A percentile compares a stretch with the other conserved stretches of the same genome.
Evolutionary conservation across 35 echinoderm and acorn worm species (phyloP).

Genomic region (Hemicentrotus pulcherrimus): DNA sequence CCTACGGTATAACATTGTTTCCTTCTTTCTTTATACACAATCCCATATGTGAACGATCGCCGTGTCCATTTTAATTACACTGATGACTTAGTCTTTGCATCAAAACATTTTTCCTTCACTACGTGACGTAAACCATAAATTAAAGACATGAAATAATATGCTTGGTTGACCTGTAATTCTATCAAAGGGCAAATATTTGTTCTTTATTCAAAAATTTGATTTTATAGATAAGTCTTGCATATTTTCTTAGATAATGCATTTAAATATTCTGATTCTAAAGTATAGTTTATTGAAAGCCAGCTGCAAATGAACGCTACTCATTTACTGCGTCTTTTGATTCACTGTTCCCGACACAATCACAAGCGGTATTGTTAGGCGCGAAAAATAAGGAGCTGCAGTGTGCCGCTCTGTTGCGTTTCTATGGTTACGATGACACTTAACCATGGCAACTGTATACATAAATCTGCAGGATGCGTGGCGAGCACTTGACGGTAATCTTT

Average conservation of each 20-base stretch:
- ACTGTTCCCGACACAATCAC: not conserved
- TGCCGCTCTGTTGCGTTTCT: not conserved
- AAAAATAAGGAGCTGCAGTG: not conserved
- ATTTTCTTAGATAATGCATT: not conserved
- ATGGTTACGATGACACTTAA: conserved; percentile 36
- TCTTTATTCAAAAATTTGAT: not conserved
- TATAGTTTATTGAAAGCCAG: not conserved
- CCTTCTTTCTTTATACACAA: not conserved
- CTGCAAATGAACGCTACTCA: not conserved
- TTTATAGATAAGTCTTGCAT: not conserved
- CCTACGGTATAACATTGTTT: not conserved
- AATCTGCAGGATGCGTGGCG: conserved; percentile 13
- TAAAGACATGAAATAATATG: not conserved
- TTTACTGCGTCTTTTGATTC: not conserved
- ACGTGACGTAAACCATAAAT: not conserved
- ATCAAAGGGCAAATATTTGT: not conserved
- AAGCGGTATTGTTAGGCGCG: conserved; percentile 16
- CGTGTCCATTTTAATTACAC: conserved; percentile 28
- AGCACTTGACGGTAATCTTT: not conserved
- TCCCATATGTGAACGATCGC: not conserved
- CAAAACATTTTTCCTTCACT: not conserved
- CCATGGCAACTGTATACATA: conserved; percentile 48
- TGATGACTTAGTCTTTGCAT: not conserved
- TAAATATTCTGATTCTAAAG: not conserved
- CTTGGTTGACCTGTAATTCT: not conserved